These are phyloP conservation scores for Chamaedrilus cognettii DNA, from an alignment of 2,888 invertebrate species.

Conservation along the genomic window DNA sequence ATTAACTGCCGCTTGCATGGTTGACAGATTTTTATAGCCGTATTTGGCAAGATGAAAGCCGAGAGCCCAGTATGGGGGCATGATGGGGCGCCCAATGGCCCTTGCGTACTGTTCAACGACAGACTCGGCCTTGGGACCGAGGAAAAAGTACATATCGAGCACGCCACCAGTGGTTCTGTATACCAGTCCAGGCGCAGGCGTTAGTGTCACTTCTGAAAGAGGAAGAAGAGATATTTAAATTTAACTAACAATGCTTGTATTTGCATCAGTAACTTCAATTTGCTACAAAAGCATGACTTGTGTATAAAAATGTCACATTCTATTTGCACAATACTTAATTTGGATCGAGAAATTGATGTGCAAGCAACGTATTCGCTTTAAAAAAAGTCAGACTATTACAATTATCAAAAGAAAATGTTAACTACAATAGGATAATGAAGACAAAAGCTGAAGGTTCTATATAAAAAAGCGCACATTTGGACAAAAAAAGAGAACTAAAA, in stretches of 20 bases:
- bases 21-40: slow-evolving; percentile 52
- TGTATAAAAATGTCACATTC: too few relatives aligned
- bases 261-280: not conserved
- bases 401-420: too few relatives aligned
- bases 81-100: slow-evolving; percentile 72
- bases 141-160: slow-evolving; percentile 76
- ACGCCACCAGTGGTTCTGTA: slow-evolving; percentile 82
- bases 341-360: too few relatives aligned
- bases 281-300: too few relatives aligned
- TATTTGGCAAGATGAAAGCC: slow-evolving; percentile 85
- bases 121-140: slow-evolving; percentile 73
- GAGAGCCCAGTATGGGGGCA: slow-evolving; percentile 87
- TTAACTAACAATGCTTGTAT: not conserved
- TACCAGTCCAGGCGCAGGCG: slow-evolving; percentile 77
- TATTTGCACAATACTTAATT: too few relatives aligned
- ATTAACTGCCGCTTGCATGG: slow-evolving; percentile 49
- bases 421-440: too few relatives aligned
- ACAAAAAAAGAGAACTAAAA: too few relatives aligned
- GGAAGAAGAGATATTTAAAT: not conserved
- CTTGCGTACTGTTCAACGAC: slow-evolving; percentile 43
- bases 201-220: slow-evolving; percentile 50
- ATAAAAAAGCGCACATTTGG: too few relatives aligned
- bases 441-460: too few relatives aligned
- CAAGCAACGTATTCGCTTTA: too few relatives aligned
- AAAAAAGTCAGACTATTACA: too few relatives aligned